phyloP scores from a whole-genome alignment of 2,113 vertebrate genomes.

The Lagopus muta region DNA sequence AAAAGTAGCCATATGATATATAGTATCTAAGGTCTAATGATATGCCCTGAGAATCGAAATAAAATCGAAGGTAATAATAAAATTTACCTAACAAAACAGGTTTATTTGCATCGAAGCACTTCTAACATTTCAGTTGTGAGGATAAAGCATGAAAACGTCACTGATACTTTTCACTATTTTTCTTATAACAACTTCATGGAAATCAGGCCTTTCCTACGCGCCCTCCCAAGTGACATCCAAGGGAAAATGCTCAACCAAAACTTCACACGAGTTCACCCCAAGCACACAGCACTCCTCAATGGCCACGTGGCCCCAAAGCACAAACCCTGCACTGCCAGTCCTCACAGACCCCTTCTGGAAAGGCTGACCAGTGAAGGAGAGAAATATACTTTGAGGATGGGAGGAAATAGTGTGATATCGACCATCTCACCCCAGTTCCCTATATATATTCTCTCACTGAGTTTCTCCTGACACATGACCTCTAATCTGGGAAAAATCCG shows the following conservation, averaged over 20 bases:
- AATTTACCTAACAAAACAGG: neutral
- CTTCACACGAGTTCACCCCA: rapidly evolving
- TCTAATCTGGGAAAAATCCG: constrained; percentile 47
- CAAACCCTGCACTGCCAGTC: neutral
- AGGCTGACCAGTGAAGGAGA: neutral
- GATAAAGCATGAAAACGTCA: neutral
- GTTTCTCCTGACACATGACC: constrained; percentile 33
- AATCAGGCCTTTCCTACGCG: neutral
- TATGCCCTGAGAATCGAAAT: neutral
- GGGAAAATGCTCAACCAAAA: neutral
- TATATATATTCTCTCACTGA: neutral
- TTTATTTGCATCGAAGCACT: neutral
- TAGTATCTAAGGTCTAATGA: neutral
- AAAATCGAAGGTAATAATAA: neutral
- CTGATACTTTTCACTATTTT: neutral
- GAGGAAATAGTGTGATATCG: rapidly evolving
- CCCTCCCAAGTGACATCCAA: neutral
- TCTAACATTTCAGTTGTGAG: neutral
- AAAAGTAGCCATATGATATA: neutral
- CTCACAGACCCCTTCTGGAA: neutral
- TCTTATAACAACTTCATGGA: neutral
- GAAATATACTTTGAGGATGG: neutral
- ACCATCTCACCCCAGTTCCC: neutral
- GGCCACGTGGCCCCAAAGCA: neutral
- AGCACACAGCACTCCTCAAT: neutral